Base-by-base conservation (phyloP, 1,140 invertebrate genomes). In the Macrobrachium rosenbergii region DNA sequence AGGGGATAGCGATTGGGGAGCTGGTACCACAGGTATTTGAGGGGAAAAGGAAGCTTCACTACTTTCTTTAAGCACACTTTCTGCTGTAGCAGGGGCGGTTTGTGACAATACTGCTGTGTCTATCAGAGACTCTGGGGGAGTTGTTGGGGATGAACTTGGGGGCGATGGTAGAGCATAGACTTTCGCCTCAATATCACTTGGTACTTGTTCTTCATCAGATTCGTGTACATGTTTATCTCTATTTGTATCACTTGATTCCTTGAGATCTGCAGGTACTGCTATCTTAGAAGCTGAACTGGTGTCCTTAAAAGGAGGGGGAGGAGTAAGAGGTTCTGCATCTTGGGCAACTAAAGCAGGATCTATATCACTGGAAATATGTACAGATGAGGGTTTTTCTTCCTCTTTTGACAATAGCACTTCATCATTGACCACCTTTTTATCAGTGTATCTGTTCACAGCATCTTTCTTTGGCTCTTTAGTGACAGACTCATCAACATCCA, bases 391-490 rank as follows among this genome's bases (percentile, higher is more conserved):
- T 23, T 81, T 72, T 60, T 81, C 77, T 52, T 64, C 69, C n/a
- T 19, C n/a, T 73, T 62, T 77, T 75, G 59, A 37, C 23, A 63
- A 28, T 73, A 58, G 28, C 62, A 17, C 28, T 43, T 19, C 63
- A 28, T 17, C 37, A 37, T 81, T 21, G 43, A 45, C 64, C 21
- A 64, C 23, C 67, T n/a, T 87, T 45, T 81, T 69, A 87, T 72
- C 69, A 87, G 81, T 72, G 81, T 87, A 59, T 75, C 43, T 37
- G 10, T 76, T 52, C 52, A 52, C 52, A 76, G 62, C 8, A n/a
- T 59, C 60, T 58, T 82, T 87, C 78, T 81, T 75, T 87, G 84
- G 28, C 23, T 87, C 69, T 80, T 86, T 62, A 80, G 58, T 64
- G 52, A 52, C 45, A n/a, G 21, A 72, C 52, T 79, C 67, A 81